Conservation (phyloP, 2,888 invertebrate species). For the Operophtera brumata region DNA sequence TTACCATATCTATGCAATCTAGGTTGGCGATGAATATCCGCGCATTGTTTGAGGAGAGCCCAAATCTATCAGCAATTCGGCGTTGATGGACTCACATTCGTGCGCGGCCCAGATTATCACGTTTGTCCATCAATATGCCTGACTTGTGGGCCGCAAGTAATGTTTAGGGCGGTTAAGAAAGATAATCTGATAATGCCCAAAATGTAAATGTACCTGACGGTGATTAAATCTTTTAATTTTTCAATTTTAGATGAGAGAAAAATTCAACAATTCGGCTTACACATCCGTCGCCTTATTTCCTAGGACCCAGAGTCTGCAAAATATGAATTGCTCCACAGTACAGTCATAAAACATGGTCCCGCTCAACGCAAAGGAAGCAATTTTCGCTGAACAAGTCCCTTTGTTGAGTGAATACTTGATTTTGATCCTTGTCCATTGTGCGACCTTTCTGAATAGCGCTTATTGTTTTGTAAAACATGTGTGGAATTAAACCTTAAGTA, state of each 20-base stretch:
- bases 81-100: too few relatives aligned
- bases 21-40: too few relatives aligned
- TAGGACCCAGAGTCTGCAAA: slow-evolving; percentile 47
- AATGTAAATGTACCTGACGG: neutral
- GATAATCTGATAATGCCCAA: neutral
- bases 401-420: slow-evolving; percentile 50
- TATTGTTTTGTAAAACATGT: slow-evolving; percentile 30
- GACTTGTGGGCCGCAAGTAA: too few relatives aligned
- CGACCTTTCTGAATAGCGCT: slow-evolving; percentile 31
- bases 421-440: slow-evolving; percentile 45
- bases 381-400: slow-evolving; percentile 47
- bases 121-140: too few relatives aligned
- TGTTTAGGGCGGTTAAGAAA: too few relatives aligned
- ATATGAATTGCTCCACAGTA: slow-evolving; percentile 47
- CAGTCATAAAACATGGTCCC: slow-evolving; percentile 48
- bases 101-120: too few relatives aligned
- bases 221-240: slow-evolving; percentile 13
- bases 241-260: slow-evolving; percentile 8
- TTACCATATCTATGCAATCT: too few relatives aligned
- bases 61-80: too few relatives aligned
- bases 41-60: too few relatives aligned
- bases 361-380: slow-evolving; percentile 49
- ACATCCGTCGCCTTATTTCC: slow-evolving; percentile 25
- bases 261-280: neutral
- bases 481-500: neutral